A percentile compares a stretch with the other conserved stretches of the same genome.
These are phyloP conservation scores for Crenichthys baileyi DNA, from an alignment of 2,797 vertebrate genomes.

Conservation along the genomic window DNA sequence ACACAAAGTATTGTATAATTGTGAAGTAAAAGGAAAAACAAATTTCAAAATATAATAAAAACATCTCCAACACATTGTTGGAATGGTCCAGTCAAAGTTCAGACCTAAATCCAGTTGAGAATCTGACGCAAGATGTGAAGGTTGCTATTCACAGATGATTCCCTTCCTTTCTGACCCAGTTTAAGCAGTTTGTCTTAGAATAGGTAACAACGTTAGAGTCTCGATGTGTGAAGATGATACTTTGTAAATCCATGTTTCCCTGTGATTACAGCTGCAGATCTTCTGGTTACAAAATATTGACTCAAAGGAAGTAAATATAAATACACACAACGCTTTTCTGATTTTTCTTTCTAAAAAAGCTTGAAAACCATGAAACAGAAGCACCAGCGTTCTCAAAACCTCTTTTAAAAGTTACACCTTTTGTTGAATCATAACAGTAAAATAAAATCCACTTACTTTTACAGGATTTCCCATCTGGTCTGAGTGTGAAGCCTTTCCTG, in stretches of 20 bases:
- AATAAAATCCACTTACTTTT: constrained; percentile 35
- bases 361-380: too few relatives aligned
- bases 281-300: neutral
- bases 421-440: neutral
- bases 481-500: constrained; percentile 80
- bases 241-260: too few relatives aligned
- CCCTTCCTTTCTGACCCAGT: too few relatives aligned
- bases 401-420: neutral
- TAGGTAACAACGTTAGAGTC: neutral
- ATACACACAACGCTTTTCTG: too few relatives aligned
- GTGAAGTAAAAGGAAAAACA: neutral
- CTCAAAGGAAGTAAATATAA: neutral
- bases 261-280: too few relatives aligned
- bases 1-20: neutral
- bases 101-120: too few relatives aligned
- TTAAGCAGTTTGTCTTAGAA: neutral
- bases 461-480: constrained; percentile 81
- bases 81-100: neutral
- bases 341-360: too few relatives aligned
- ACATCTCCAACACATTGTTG: neutral
- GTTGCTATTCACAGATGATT: neutral
- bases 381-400: neutral
- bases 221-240: too few relatives aligned
- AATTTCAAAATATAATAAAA: neutral
- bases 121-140: neutral